Conservation (phyloP, 1,140 invertebrate species). For the Halesus radiatus region DNA sequence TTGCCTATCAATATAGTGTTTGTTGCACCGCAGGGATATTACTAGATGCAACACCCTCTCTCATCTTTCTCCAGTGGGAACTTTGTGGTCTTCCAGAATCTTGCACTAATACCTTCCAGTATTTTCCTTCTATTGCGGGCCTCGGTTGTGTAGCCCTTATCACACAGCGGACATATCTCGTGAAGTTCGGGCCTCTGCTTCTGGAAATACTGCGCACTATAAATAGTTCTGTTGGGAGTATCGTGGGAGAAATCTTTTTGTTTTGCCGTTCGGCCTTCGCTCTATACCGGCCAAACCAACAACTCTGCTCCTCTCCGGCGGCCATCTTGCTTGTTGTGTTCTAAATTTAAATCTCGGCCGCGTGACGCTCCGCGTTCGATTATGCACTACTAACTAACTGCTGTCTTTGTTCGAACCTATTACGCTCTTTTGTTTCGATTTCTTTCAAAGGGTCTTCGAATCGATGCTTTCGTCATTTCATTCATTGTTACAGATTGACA, state of each 20-base stretch:
- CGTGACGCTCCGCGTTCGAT: slow-evolving; percentile 24
- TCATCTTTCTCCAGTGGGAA: too few relatives aligned
- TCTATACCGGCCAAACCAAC: neutral
- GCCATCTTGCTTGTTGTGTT: slow-evolving; percentile 43
- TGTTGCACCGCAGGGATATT: too few relatives aligned
- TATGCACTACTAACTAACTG: slow-evolving; percentile 24
- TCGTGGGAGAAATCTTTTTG: slow-evolving; percentile 42
- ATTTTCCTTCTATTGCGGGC: neutral
- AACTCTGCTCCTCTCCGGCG: slow-evolving; percentile 1
- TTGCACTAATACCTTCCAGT: too few relatives aligned
- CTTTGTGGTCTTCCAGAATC: too few relatives aligned
- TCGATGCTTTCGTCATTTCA: too few relatives aligned
- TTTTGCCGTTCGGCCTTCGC: slow-evolving; percentile 26
- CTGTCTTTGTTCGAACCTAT: neutral
- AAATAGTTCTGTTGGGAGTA: neutral
- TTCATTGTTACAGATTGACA: too few relatives aligned
- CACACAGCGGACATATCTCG: too few relatives aligned
- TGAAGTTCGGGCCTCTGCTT: slow-evolving; percentile 14
- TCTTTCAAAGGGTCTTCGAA: neutral
- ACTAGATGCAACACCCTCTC: too few relatives aligned
- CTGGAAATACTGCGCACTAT: slow-evolving; percentile 34
- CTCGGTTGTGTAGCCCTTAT: neutral
- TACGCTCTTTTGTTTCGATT: too few relatives aligned
- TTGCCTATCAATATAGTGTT: too few relatives aligned
- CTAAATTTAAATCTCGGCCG: slow-evolving; percentile 32